Evolutionary conservation across 2,888 invertebrate genomes (phyloP), one percentile per base, ranked within the genome.

Genomic region (Erebia aethiops): DNA sequence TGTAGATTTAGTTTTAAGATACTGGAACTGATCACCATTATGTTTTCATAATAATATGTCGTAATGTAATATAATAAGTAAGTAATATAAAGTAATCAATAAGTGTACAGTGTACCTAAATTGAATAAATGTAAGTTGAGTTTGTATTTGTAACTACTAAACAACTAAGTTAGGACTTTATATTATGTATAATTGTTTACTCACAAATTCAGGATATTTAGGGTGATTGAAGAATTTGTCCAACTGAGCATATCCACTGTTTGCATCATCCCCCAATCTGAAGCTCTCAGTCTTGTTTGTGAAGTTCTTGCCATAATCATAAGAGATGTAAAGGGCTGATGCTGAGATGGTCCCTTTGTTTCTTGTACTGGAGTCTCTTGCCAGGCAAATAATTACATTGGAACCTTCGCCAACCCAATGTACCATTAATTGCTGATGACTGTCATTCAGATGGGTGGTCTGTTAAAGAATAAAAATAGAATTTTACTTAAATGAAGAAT

Each of bases 381-480:
- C 97, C 75, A 98, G 90, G 81, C 98, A 98, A 76, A 98, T 96
- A 79, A 98, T 97, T 43, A 98, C 97, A 88, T 97, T 95, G 73
- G 97, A 97, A 21, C 96, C 96, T 86, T 97, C 96, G 41, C 98
- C 98, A 13, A 98, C 97, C 98, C 98, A 98, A 87, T 98, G 97
- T 11, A 98, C 97, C 95, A 98, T 96, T 80, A 98, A 89, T 84
- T 98, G 97, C 81, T 97, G 97, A 84, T 98, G 98, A 75, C 95
- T 96, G 89, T 98, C 98, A 89, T 98, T 97, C 26, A 98, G 93
- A 71, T 95, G 92, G 75, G 95, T 96, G 67, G 96, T 95, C 98
- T 98, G 94, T 21, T 68, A 64, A 68, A 67, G 62, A 56, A n/a
- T 7, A 51, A 51, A 51, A 1, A 8, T 10, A 16, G 18, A n/a